Evolutionary conservation across 2,888 invertebrate species (phyloP), one percentile per base, ranked within the genome.

Genomic region (Pherbina coryleti): DNA sequence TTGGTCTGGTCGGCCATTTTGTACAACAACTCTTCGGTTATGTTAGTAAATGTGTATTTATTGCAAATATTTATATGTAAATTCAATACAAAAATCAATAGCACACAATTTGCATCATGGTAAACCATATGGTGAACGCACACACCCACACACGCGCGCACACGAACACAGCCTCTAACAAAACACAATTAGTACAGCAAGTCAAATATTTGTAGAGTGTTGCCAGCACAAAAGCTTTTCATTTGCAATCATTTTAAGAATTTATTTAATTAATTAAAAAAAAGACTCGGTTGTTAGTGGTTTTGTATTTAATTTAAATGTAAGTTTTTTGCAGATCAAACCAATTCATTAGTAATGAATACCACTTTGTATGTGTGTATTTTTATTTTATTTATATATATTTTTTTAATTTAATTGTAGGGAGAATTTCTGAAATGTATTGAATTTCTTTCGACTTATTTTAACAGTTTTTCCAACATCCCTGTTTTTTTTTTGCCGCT

Each of bases 241-340:
- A 8, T 28, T 5, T 17, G 11, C 25, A 37, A 67, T 28, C 51
- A 69, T 19, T 44, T 44, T 17, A 25, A 51, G 51, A 51, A 69
- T 25, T 49, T 22, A 49, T 69, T 51, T 51, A 69, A 69, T 69
- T 49, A 49, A 69, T 69, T 69, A 51, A 69, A 44, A 69, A n/a
- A 11, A 11, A 9, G 22, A 28, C 64, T 64, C 9, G 28, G 64
- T 31, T 64, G 17, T 31, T 17, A 5, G 34, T 34, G 22, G 60
- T 34, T 64, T 34, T 34, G n/a, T 17, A 34, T 34, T n/a, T 64
- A n/a, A 25, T 34, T 34, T 64, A 34, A 34, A 64, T 64, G 64
- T 5, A 64, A 62, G n/a, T 34, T 19, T n/a, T 17, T 28, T 34
- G n/a, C n/a, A 25, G 8, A 64, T 64, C 25, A 64, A 25, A 25